Evolutionary conservation across 2,888 invertebrate species (phyloP).

Genomic region (Yponomeuta plumbellus): DNA sequence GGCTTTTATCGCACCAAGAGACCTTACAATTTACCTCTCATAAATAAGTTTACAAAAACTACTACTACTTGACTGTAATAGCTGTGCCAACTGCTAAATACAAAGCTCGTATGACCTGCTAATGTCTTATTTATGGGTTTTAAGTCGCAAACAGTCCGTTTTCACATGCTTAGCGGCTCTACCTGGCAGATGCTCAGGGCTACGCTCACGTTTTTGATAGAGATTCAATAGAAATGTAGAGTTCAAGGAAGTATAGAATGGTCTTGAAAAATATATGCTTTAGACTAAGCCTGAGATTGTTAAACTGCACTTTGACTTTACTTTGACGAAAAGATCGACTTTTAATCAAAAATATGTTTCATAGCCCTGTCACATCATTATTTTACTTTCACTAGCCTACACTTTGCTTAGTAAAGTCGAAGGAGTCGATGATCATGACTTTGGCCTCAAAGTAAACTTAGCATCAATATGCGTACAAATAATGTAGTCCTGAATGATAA

Average conservation of each 20-base stretch:
- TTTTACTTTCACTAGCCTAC: too few relatives aligned
- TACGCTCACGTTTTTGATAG: not conserved
- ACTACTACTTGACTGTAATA: conserved; percentile 20
- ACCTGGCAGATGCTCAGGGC: conserved; percentile 1
- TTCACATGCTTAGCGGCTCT: conserved; percentile 62
- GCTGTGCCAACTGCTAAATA: conserved; percentile 51
- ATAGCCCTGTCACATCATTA: too few relatives aligned
- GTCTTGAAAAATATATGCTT: not conserved
- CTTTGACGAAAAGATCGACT: too few relatives aligned
- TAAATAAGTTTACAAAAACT: not conserved
- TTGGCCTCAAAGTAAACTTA: too few relatives aligned
- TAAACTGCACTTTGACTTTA: too few relatives aligned
- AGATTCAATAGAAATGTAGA: conserved; percentile 24
- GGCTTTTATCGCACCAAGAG: not conserved
- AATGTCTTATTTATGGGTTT: conserved; percentile 73
- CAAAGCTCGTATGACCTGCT: conserved; percentile 60
- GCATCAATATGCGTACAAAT: too few relatives aligned
- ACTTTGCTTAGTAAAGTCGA: too few relatives aligned
- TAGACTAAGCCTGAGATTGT: too few relatives aligned
- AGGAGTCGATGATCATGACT: too few relatives aligned
- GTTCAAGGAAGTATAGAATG: not conserved
- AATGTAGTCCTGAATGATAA: too few relatives aligned
- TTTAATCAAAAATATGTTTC: too few relatives aligned
- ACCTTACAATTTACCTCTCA: not conserved
- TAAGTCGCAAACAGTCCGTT: conserved; percentile 55